Conservation (phyloP, 2,888 invertebrate genomes). For the Tholera decimalis region DNA sequence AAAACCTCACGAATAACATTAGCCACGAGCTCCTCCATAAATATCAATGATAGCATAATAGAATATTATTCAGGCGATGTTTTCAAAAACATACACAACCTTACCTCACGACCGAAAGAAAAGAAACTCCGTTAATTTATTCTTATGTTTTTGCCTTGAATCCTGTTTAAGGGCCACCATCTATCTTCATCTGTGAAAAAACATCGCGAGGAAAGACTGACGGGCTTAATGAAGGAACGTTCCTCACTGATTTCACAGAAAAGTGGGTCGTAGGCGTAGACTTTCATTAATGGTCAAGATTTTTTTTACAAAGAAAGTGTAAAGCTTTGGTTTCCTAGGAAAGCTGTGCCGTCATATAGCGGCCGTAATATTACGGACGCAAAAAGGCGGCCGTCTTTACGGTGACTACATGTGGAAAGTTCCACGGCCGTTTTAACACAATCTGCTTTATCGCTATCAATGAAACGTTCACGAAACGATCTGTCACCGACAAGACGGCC, state of each 20-base stretch:
- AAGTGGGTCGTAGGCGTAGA: constrained; percentile 48
- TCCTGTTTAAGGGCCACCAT: constrained; percentile 67
- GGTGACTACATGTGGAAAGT: no score
- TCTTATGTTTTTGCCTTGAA: constrained; percentile 67
- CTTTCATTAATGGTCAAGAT: constrained; percentile 57
- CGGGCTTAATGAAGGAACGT: constrained; percentile 72
- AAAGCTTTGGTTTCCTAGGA: no score
- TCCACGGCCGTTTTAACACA: no score
- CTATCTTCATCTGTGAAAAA: constrained; percentile 77
- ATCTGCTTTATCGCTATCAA: no score
- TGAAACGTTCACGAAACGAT: no score
- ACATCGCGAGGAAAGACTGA: constrained; percentile 68
- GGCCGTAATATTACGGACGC: no score
- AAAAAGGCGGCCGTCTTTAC: no score
- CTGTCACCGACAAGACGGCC: no score
- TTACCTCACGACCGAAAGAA: constrained; percentile 25
- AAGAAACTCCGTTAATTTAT: constrained; percentile 68
- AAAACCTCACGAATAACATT: no score
- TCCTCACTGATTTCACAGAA: constrained; percentile 64
- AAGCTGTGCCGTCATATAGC: no score
- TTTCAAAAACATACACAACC: constrained; percentile 22
- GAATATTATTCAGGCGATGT: constrained; percentile 15
- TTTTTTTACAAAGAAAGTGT: constrained; percentile 18
- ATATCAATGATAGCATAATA: not conserved
- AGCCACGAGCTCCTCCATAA: no score